Percentiles rank a stretch among this genome's conserved stretches.
Conservation (phyloP, 2,113 vertebrate genomes). For the Rhea pennata region DNA sequence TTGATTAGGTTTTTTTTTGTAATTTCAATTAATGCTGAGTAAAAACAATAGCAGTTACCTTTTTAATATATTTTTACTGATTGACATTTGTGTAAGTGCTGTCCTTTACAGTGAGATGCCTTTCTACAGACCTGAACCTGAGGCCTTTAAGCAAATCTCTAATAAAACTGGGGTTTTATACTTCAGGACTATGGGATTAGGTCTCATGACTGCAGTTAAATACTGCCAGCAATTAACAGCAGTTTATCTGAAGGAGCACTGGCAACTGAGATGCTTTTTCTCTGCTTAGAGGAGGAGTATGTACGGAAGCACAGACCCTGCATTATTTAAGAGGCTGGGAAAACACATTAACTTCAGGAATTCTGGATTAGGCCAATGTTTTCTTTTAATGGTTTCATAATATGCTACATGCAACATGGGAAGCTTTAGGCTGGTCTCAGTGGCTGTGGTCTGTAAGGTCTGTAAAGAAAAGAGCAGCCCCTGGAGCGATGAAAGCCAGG, state of each 20-base stretch:
- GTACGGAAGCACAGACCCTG: not conserved
- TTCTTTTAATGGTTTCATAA: not conserved
- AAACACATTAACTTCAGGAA: not conserved
- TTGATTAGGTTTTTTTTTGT: not conserved
- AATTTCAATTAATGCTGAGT: not conserved
- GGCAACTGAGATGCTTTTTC: not conserved
- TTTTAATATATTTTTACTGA: not conserved
- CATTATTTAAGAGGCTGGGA: not conserved
- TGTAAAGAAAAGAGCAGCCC: not conserved
- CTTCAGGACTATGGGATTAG: not conserved
- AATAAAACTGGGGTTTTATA: not conserved
- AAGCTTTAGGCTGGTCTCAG: not conserved
- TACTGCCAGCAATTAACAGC: not conserved
- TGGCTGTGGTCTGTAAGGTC: not conserved
- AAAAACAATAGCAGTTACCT: not conserved
- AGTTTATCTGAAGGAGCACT: not conserved
- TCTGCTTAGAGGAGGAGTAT: not conserved
- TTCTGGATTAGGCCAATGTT: not conserved
- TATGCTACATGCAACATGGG: accelerated
- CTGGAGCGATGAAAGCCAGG: not conserved
- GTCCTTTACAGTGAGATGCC: not conserved
- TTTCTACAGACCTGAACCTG: not conserved
- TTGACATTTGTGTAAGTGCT: not conserved
- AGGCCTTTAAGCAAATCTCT: not conserved
- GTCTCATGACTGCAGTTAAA: not conserved